Conservation (phyloP, 35 echinoderm and acorn worm species). For the Heliocidaris tuberculata region DNA sequence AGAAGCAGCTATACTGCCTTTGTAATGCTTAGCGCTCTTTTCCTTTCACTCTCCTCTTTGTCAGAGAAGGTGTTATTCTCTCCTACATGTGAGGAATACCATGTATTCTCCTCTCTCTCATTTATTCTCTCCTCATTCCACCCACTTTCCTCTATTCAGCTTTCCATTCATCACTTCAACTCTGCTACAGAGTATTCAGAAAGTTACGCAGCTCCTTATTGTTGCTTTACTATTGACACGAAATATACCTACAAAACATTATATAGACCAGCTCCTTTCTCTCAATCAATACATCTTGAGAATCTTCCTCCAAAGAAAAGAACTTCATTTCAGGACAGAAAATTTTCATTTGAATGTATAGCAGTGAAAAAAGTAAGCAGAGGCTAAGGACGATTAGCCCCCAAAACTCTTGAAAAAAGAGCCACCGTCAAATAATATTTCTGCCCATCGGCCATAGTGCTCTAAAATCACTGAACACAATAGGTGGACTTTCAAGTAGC, state of each 20-base stretch:
- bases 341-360: too few species aligned
- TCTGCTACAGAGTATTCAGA: not conserved
- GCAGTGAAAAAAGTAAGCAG: too few species aligned
- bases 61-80: not conserved
- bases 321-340: too few species aligned
- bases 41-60: not conserved
- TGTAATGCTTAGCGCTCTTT: not conserved
- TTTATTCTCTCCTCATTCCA: not conserved
- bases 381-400: too few species aligned
- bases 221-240: not conserved
- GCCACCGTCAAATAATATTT: too few species aligned
- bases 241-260: not conserved
- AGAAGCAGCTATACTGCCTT: too few species aligned
- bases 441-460: too few species aligned
- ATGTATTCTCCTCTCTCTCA: not conserved
- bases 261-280: not conserved
- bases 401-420: too few species aligned
- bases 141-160: not conserved
- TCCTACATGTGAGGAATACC: not conserved
- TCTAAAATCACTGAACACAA: too few species aligned
- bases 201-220: not conserved
- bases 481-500: too few species aligned
- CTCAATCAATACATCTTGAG: not conserved
- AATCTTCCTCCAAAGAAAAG: too few species aligned
- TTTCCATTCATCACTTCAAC: not conserved